These are phyloP conservation scores for Parnassius orleans DNA, from an alignment of 2,888 invertebrate genomes.

Conservation along the genomic window DNA sequence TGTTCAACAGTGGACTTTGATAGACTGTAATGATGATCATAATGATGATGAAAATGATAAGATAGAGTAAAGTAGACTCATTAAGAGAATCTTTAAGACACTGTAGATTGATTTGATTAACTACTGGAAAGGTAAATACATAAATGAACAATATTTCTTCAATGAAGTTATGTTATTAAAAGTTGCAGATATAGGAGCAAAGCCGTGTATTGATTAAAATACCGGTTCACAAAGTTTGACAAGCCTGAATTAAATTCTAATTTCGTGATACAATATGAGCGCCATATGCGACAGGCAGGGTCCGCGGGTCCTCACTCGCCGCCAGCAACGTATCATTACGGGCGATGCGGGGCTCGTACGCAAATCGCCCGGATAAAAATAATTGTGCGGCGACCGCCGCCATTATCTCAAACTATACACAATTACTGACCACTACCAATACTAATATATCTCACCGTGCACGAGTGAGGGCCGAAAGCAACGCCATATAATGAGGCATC, in stretches of 20 bases:
- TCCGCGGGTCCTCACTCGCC: constrained; percentile 4
- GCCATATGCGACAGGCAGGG: constrained; percentile 9
- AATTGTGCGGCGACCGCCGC: constrained; percentile 63
- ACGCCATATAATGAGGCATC: background rate
- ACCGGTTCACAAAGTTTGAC: constrained; percentile 5
- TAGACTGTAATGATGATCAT: no score
- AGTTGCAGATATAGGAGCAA: no score
- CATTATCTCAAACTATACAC: constrained; percentile 66
- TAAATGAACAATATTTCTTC: no score
- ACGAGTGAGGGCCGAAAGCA: background rate
- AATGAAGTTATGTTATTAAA: no score
- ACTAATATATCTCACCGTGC: constrained; percentile 25
- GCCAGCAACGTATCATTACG: constrained; percentile 36
- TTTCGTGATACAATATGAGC: constrained; percentile 20
- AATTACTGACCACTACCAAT: constrained; percentile 56
- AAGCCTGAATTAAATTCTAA: constrained; percentile 17
- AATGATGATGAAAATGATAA: no score
- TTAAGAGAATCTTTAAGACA: no score
- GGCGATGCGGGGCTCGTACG: constrained; percentile 33
- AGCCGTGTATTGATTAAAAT: background rate
- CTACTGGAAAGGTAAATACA: no score
- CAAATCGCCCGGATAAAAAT: constrained; percentile 57
- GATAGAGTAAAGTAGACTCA: no score
- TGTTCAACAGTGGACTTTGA: no score
- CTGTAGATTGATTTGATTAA: no score